Evolutionary conservation across 2,797 vertebrate species (phyloP), one percentile per base, ranked within the genome.

Genomic region (Rhodeus uyekii): DNA sequence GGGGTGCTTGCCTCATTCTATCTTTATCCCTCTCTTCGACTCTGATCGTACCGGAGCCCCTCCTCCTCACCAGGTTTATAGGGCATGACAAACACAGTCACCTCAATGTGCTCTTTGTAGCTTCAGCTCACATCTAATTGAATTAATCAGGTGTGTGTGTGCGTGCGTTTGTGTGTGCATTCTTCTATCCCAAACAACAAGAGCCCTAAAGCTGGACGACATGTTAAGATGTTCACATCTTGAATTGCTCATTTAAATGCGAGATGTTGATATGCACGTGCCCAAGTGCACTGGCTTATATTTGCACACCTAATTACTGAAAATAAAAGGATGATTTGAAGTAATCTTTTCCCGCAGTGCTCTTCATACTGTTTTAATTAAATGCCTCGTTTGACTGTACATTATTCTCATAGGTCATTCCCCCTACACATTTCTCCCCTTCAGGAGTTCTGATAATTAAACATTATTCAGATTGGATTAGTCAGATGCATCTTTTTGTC

Each of bases 81-180:
- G 79, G 91, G 92, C 89, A 84, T 91, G 89, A 92, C 79, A 91
- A 93, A 94, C 90, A 48, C 78, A 16, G 36, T 89, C 90, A 91
- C 91, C 89, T 92, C 88, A 86, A 86, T 63, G 88, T 90, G 90
- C 89, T 91, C 67, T 89, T 92, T 73, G 77, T 79, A 80, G 87
- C 74, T 86, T 83, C 78, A 82, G 82, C 86, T 89, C 81, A 86
- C 86, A 86, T 88, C 86, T 92, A 90, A 93, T 93, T 90, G 1
- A 88, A 93, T 92, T 92, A 92, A 83, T 90, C 87, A 76, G 86
- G 78, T 90, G 86, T 86, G 86, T 84, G 73, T 83, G 79, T 73
- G 71, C 80, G 75, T 86, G 55, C 82, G 71, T 88, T 81, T 85
- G 87, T 87, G 86, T 83, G 85, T 63, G 65, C 61, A 24, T 76